Percentiles rank a stretch among this genome's conserved stretches.
Evolutionary conservation across 2,797 vertebrate genomes (phyloP).

Genomic region (Ambastaia sidthimunki): DNA sequence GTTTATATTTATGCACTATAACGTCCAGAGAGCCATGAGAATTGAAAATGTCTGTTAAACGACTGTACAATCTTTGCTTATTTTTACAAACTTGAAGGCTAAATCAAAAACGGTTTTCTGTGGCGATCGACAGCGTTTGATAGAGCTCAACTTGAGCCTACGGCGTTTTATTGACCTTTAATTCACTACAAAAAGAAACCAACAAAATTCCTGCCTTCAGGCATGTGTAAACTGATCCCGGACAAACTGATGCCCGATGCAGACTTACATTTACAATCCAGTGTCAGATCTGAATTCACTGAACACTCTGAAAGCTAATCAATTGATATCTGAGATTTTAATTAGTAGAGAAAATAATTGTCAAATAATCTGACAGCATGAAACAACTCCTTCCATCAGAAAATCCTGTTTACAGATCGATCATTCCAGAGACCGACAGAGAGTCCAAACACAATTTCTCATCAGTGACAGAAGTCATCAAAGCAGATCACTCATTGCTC

Average conservation of each 20-base stretch:
- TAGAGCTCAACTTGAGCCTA: background rate
- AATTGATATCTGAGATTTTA: slow-evolving; percentile 5
- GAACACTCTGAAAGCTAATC: slow-evolving; percentile 8
- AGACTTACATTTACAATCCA: background rate
- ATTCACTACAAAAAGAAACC: background rate
- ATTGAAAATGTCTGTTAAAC: no score
- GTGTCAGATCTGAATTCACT: background rate
- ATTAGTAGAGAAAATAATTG: background rate
- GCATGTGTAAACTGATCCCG: background rate
- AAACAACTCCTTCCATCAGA: slow-evolving; percentile 11
- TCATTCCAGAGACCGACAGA: background rate
- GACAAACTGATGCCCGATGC: background rate
- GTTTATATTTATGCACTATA: no score
- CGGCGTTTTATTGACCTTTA: background rate
- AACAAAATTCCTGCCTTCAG: background rate
- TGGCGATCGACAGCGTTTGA: background rate
- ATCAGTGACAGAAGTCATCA: background rate
- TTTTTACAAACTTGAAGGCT: no score
- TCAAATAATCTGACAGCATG: slow-evolving; percentile 2
- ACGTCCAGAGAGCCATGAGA: no score
- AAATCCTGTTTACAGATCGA: background rate
- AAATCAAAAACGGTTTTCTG: no score
- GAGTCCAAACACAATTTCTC: background rate
- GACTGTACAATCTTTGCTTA: no score
- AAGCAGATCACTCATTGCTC: background rate